Percentiles rank a stretch among this genome's conserved stretches.
Conservation (phyloP, 2,888 invertebrate species). For the Andrena praecox region DNA sequence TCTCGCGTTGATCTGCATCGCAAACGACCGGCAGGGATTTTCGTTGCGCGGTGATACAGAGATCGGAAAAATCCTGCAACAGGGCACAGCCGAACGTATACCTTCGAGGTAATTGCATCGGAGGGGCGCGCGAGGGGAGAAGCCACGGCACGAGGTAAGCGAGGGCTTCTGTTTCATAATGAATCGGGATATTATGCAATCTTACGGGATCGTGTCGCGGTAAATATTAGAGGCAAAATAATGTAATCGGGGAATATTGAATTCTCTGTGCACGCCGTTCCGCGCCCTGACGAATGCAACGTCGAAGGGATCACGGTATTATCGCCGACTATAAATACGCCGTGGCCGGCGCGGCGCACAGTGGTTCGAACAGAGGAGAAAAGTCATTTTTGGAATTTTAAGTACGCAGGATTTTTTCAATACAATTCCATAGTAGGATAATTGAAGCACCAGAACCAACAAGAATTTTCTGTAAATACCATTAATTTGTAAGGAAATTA, state of each 20-base stretch:
- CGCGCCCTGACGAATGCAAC: not conserved
- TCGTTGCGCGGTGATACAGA: slow-evolving; percentile 35
- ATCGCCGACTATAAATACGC: slow-evolving; percentile 40
- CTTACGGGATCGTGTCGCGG: slow-evolving; percentile 18
- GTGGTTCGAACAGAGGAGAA: no score
- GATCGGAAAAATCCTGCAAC: slow-evolving; percentile 40
- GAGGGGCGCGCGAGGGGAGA: slow-evolving; percentile 16
- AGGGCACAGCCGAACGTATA: not conserved
- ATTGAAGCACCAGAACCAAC: no score
- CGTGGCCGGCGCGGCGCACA: not conserved
- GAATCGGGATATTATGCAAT: slow-evolving; percentile 53
- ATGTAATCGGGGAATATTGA: slow-evolving; percentile 59
- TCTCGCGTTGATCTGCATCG: slow-evolving; percentile 51
- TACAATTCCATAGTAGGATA: no score
- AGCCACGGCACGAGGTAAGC: not conserved
- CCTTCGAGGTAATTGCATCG: slow-evolving; percentile 47
- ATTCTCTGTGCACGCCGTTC: slow-evolving; percentile 9
- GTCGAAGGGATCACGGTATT: slow-evolving; percentile 28
- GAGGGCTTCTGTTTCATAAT: slow-evolving; percentile 22
- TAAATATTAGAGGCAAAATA: slow-evolving; percentile 54
- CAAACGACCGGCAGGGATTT: slow-evolving; percentile 53
- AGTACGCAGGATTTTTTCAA: no score
- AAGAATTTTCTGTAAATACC: no score
- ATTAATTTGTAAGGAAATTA: no score
- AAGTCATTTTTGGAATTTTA: no score